Evolutionary conservation across 1,140 invertebrate species (phyloP).

Genomic region (Lerema accius): DNA sequence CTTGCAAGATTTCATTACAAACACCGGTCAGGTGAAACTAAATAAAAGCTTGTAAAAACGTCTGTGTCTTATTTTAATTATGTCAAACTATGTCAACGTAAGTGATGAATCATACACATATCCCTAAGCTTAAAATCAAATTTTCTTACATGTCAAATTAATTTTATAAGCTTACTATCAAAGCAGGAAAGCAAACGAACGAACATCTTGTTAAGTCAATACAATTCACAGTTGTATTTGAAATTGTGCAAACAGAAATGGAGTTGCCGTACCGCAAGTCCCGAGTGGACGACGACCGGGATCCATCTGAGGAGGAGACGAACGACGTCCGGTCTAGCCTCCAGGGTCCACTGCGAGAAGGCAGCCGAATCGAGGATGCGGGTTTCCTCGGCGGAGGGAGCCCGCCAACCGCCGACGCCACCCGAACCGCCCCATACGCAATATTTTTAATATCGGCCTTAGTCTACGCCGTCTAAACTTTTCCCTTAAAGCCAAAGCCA

Average conservation of each 20-base stretch:
- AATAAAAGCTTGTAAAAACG: no score
- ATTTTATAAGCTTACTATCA: no score
- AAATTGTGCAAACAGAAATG: conserved; percentile 72
- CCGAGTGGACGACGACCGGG: conserved; percentile 62
- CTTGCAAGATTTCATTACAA: no score
- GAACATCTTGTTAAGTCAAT: no score
- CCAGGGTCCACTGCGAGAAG: conserved; percentile 75
- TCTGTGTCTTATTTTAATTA: no score
- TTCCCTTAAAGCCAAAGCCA: conserved; percentile 46
- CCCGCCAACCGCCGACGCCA: conserved; percentile 43
- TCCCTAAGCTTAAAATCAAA: no score
- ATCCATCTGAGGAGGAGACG: conserved; percentile 64
- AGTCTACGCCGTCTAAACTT: conserved; percentile 59
- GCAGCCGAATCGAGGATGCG: conserved; percentile 63
- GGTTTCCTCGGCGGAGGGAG: conserved; percentile 68
- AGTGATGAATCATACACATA: no score
- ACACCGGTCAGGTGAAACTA: no score
- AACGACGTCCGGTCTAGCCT: conserved; percentile 75
- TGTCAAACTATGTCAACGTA: no score
- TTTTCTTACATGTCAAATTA: no score
- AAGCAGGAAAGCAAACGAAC: no score
- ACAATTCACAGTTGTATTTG: no score
- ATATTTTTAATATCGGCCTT: conserved; percentile 69
- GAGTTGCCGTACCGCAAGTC: conserved; percentile 76
- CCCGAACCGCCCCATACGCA: conserved; percentile 39